Evolutionary conservation across 2,797 vertebrate species (phyloP).

Genomic region (Gymnodraco acuticeps): DNA sequence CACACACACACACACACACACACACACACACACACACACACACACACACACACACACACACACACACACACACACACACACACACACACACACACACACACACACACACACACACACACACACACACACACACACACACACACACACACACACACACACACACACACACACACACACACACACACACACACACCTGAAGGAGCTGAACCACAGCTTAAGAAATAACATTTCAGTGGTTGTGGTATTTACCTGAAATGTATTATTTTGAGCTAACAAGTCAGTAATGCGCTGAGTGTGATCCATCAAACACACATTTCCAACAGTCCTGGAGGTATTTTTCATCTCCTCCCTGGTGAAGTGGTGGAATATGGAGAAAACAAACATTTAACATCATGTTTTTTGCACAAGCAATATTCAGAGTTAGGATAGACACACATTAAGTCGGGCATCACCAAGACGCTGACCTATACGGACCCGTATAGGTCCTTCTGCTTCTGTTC

Average conservation of each 20-base stretch:
- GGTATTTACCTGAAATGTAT: slow-evolving; percentile 82
- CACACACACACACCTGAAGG: slow-evolving; percentile 22
- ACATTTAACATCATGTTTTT: background rate
- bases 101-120: too few species aligned
- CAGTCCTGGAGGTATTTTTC: slow-evolving; percentile 74
- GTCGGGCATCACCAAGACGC: too few species aligned
- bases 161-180: slow-evolving; percentile 9
- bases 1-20: too few species aligned
- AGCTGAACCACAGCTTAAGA: background rate
- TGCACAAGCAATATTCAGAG: too few species aligned
- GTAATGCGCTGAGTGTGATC: slow-evolving; percentile 80
- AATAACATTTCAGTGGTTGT: background rate
- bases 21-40: too few species aligned
- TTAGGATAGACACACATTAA: too few species aligned
- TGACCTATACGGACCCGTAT: too few species aligned
- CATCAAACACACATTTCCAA: slow-evolving; percentile 67
- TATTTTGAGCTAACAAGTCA: slow-evolving; percentile 87
- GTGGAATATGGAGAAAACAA: background rate
- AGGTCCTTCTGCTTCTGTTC: too few species aligned
- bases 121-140: too few species aligned
- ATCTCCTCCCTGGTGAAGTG: slow-evolving; percentile 85
- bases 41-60: background rate
- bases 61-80: slow-evolving; percentile 37
- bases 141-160: too few species aligned
- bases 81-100: background rate